Evolutionary conservation across 2,888 invertebrate species (phyloP), one percentile per base, ranked within the genome.

Genomic region (Tyria jacobaeae): DNA sequence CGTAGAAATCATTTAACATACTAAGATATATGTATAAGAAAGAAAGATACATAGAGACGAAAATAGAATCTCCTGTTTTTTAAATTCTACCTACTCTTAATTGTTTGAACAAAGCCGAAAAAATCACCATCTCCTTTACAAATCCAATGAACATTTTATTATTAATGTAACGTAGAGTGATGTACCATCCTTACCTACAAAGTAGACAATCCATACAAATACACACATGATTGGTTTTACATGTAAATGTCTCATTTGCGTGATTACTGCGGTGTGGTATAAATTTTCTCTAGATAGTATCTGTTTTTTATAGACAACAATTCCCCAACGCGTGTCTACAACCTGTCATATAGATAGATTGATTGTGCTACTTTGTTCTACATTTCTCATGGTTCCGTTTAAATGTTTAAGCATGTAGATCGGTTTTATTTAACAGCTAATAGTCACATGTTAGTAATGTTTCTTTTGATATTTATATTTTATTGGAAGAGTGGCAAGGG

Each of bases 321-420:
- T 50, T 52, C 25, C 24, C 35, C n/a, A 35, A 37, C 6, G 31
- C 31, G 21, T 34, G 41, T 44, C 24, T 48, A 25, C 14, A 48
- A 37, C 44, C 55, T 55, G 44, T 44, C 31, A 21, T 31, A 44
- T 55, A 41, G 12, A 25, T 44, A 52, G 3, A 52, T 6, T 41
- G 31, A 52, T 6, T 41, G 31, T 55, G 60, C 54, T 50, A 50
- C 60, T 55, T 55, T 55, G 60, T 31, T 31, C 49, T 37, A 60
- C 60, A 49, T 60, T 10, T 24, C n/a, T 37, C 37, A 39, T 53
- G 9, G 24, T 24, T 12, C 55, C 14, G 24, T 17, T 25, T 31
- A 48, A 25, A 47, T 15, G 9, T 21, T 27, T 54, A 37, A 48
- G 6, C 48, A 59, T 52, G 31, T 51, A 53, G 58, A 52, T 39